Percentiles rank a stretch among this genome's conserved stretches.
Conservation (phyloP, 2,888 invertebrate species). For the Aspidiotus destructor region DNA sequence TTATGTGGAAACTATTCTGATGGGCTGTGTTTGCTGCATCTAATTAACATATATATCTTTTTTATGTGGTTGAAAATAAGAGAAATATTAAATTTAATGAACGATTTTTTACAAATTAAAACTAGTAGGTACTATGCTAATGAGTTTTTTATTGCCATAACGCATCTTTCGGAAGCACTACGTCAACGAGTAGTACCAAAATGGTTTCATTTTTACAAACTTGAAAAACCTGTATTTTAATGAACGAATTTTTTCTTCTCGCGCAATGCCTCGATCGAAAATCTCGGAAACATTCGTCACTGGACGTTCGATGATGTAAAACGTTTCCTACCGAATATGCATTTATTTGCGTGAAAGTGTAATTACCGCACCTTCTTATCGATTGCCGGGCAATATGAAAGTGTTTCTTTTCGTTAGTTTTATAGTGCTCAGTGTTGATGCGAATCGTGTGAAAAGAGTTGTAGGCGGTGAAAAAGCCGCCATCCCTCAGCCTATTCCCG, state of each 20-base stretch:
- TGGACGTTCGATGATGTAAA: neutral
- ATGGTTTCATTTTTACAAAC: neutral
- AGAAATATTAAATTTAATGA: too few species aligned
- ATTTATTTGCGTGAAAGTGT: neutral
- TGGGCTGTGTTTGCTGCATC: too few species aligned
- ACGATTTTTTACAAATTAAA: too few species aligned
- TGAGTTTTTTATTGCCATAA: too few species aligned
- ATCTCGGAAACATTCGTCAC: neutral
- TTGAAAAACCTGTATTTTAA: slow-evolving; percentile 1
- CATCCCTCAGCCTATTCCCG: slow-evolving; percentile 14
- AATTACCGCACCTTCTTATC: too few species aligned
- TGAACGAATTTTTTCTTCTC: neutral
- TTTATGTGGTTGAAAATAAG: too few species aligned
- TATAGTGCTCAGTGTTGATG: neutral
- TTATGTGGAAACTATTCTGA: too few species aligned
- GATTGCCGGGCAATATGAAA: neutral
- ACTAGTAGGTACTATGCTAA: too few species aligned
- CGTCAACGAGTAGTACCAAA: neutral
- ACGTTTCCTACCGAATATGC: neutral
- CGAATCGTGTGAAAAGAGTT: slow-evolving; percentile 15
- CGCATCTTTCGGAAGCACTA: neutral
- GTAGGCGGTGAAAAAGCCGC: slow-evolving; percentile 25
- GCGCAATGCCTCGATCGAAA: neutral
- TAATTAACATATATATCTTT: too few species aligned
- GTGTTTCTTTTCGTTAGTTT: neutral